Conservation (phyloP, 2,113 vertebrate genomes). For the Stegastes partitus region DNA sequence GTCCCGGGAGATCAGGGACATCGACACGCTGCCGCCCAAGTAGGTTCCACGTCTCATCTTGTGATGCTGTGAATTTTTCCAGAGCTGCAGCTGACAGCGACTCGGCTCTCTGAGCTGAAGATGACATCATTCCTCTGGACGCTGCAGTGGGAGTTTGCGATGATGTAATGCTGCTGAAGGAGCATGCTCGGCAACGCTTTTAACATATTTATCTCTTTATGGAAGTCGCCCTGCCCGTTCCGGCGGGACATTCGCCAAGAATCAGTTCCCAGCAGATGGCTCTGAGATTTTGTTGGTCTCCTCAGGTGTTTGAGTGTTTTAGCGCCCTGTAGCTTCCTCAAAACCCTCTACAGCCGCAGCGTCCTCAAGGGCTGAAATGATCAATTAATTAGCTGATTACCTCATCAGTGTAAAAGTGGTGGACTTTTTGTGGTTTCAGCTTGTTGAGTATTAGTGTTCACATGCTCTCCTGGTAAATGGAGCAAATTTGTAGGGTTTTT, state of each 20-base stretch:
- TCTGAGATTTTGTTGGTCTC: neutral
- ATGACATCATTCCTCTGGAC: conserved; percentile 62
- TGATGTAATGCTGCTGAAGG: conserved; percentile 66
- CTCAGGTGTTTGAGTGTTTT: neutral
- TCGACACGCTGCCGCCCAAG: conserved; percentile 96
- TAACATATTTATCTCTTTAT: conserved; percentile 24
- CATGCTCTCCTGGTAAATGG: too few relatives aligned
- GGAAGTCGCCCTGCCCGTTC: neutral
- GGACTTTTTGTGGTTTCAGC: too few relatives aligned
- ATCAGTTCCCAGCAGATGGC: conserved; percentile 20
- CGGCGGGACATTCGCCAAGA: conserved; percentile 29
- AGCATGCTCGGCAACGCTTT: conserved; percentile 51
- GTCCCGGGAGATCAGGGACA: conserved; percentile 96
- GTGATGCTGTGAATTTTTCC: neutral
- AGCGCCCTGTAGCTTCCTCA: neutral
- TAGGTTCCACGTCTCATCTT: conserved; percentile 75
- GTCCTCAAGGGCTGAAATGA: neutral
- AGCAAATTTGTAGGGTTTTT: too few relatives aligned
- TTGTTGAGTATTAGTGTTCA: too few relatives aligned
- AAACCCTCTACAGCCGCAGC: neutral
- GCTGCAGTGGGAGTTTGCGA: conserved; percentile 57
- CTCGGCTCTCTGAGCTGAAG: neutral
- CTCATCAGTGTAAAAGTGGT: too few relatives aligned
- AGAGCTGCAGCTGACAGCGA: neutral
- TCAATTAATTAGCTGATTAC: neutral